Evolutionary conservation across 2,888 invertebrate genomes (phyloP).

Genomic region (Volucella bombylans): DNA sequence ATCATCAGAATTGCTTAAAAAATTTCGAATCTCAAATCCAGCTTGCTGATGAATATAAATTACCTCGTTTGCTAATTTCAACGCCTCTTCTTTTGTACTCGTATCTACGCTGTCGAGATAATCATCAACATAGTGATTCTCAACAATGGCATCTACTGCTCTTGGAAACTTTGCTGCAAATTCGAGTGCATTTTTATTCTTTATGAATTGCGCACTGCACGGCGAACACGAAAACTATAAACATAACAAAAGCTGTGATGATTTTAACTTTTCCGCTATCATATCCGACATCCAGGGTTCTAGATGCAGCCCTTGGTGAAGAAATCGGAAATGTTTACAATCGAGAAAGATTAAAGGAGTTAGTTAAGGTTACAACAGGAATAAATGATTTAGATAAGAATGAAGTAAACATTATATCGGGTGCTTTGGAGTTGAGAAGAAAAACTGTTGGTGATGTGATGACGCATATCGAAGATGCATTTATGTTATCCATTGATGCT

Average conservation of each 20-base stretch:
- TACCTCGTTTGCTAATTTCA: too few relatives aligned
- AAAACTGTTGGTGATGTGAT: conserved; percentile 97
- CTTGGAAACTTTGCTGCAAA: too few relatives aligned
- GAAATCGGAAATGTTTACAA: conserved; percentile 99
- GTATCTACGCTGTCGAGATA: too few relatives aligned
- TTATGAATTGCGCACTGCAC: too few relatives aligned
- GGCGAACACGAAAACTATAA: conserved; percentile 96
- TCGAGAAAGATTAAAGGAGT: conserved; percentile 96
- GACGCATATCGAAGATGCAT: conserved; percentile 97
- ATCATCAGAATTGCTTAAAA: too few relatives aligned
- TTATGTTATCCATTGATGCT: conserved; percentile 95
- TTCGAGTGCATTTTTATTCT: too few relatives aligned
- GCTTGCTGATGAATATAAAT: too few relatives aligned
- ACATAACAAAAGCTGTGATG: conserved; percentile 97
- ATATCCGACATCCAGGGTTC: conserved; percentile 93
- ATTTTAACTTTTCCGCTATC: conserved; percentile 94
- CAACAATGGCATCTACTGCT: too few relatives aligned
- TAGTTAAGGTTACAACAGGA: conserved; percentile 95
- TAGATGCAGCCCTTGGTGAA: conserved; percentile 96
- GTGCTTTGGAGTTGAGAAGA: conserved; percentile 96
- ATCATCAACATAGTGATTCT: too few relatives aligned
- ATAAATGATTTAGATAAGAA: conserved; percentile 95
- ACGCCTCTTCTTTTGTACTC: too few relatives aligned
- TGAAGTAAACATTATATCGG: conserved; percentile 98
- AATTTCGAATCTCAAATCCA: too few relatives aligned